phyloP scores from a whole-genome alignment of 2,888 invertebrate species.

The Xanthorhoe spadicearia region DNA sequence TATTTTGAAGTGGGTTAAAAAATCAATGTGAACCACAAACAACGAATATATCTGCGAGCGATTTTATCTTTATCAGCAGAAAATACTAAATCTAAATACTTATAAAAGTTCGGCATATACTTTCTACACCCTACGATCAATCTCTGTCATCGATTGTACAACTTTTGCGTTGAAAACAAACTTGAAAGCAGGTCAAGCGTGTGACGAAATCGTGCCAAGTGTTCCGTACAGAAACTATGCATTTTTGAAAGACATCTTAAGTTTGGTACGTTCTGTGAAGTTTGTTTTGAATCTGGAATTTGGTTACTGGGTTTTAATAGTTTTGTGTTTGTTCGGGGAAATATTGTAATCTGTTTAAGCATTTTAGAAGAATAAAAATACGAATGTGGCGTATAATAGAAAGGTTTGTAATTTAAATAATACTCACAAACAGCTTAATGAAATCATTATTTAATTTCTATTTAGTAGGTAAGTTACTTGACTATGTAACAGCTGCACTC shows the following conservation, averaged over 20 bases:
- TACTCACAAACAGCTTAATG: too few relatives aligned
- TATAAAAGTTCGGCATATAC: conserved; percentile 26
- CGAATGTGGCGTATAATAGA: too few relatives aligned
- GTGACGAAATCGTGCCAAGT: conserved; percentile 41
- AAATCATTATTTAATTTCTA: too few relatives aligned
- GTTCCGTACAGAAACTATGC: conserved; percentile 41
- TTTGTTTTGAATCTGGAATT: conserved; percentile 25
- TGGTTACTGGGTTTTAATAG: conserved; percentile 12
- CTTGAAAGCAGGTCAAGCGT: conserved; percentile 45
- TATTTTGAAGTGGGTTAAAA: too few relatives aligned
- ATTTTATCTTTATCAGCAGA: conserved; percentile 5
- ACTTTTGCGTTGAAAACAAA: conserved; percentile 47
- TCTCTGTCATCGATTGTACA: conserved; percentile 44
- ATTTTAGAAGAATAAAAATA: too few relatives aligned
- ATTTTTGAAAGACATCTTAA: conserved; percentile 30
- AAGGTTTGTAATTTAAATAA: too few relatives aligned
- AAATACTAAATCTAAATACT: conserved; percentile 6
- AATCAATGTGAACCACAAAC: conserved; percentile 9
- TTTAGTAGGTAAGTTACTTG: too few relatives aligned
- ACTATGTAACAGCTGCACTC: too few relatives aligned
- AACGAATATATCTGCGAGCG: conserved; percentile 13
- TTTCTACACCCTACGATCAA: conserved; percentile 41
- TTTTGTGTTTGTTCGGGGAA: not conserved
- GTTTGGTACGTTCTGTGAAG: conserved; percentile 19
- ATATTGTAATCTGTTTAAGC: not conserved